Evolutionary conservation across 2,113 vertebrate genomes (phyloP).

Genomic region (Daubentonia madagascariensis): DNA sequence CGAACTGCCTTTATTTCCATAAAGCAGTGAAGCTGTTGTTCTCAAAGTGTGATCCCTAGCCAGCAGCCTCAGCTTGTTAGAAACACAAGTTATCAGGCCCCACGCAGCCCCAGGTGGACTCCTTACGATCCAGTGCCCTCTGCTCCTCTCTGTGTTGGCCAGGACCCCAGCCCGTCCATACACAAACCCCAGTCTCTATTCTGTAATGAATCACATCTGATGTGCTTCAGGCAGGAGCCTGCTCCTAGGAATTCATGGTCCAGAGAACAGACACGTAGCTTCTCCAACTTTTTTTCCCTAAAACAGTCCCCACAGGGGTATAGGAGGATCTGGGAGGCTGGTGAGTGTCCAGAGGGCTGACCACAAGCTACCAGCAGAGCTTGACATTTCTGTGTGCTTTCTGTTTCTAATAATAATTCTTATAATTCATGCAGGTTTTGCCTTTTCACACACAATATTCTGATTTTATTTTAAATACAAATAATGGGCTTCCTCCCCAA

Average conservation of each 20-base stretch:
- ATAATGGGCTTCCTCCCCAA: not conserved
- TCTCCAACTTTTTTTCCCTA: not conserved
- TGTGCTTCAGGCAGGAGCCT: not conserved
- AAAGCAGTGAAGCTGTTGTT: not conserved
- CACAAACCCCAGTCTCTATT: not conserved
- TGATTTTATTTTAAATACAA: not conserved
- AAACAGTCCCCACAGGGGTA: not conserved
- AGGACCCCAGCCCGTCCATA: not conserved
- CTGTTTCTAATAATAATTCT: not conserved
- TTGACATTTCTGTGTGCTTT: not conserved
- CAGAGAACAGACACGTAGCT: not conserved
- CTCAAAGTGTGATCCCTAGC: no score
- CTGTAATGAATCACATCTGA: not conserved
- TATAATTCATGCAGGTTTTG: not conserved
- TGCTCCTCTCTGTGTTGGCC: not conserved
- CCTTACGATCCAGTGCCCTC: accelerated
- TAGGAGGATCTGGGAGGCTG: no score
- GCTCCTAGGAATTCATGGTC: not conserved
- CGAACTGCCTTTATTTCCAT: not conserved
- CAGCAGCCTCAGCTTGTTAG: not conserved
- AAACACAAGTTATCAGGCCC: not conserved
- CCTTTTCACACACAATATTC: not conserved
- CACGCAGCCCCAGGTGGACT: not conserved
- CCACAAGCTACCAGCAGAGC: not conserved
- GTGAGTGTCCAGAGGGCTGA: not conserved